phyloP scores from a whole-genome alignment of 2,888 invertebrate genomes.

The Parnassius orleans region DNA sequence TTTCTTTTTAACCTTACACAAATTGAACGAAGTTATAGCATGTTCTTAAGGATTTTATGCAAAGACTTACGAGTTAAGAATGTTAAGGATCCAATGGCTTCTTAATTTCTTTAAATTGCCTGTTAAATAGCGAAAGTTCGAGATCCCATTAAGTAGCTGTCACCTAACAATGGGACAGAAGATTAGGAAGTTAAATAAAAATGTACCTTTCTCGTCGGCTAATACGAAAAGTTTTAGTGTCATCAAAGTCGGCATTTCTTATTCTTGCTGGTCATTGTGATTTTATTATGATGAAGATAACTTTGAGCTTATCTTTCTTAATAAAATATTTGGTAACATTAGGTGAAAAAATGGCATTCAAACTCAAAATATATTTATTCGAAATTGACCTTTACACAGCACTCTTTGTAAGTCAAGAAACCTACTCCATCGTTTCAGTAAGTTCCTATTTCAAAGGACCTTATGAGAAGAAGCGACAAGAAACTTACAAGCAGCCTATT shows the following conservation, averaged over 20 bases:
- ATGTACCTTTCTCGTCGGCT: slow-evolving; percentile 40
- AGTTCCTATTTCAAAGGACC: too few species aligned
- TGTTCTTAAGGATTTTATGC: not conserved
- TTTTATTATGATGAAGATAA: slow-evolving; percentile 1
- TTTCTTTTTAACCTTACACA: too few species aligned
- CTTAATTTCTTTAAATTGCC: slow-evolving; percentile 45
- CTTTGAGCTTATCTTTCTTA: not conserved
- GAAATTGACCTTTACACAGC: too few species aligned
- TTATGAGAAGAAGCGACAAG: too few species aligned
- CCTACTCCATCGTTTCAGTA: too few species aligned
- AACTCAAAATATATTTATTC: too few species aligned
- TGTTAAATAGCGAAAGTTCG: slow-evolving; percentile 48
- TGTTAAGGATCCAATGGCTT: slow-evolving; percentile 24
- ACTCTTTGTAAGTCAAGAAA: too few species aligned
- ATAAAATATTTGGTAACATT: not conserved
- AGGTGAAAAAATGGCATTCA: too few species aligned
- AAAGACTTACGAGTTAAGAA: slow-evolving; percentile 2
- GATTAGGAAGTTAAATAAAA: slow-evolving; percentile 57
- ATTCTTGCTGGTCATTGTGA: slow-evolving; percentile 30
- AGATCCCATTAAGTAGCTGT: slow-evolving; percentile 51
- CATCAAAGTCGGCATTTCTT: slow-evolving; percentile 35
- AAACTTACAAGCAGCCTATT: too few species aligned
- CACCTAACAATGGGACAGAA: slow-evolving; percentile 48
- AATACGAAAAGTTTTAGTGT: slow-evolving; percentile 54
- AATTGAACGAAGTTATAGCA: too few species aligned